phyloP scores from a whole-genome alignment of 2,797 vertebrate genomes.

The Peromyscus aztecus region DNA sequence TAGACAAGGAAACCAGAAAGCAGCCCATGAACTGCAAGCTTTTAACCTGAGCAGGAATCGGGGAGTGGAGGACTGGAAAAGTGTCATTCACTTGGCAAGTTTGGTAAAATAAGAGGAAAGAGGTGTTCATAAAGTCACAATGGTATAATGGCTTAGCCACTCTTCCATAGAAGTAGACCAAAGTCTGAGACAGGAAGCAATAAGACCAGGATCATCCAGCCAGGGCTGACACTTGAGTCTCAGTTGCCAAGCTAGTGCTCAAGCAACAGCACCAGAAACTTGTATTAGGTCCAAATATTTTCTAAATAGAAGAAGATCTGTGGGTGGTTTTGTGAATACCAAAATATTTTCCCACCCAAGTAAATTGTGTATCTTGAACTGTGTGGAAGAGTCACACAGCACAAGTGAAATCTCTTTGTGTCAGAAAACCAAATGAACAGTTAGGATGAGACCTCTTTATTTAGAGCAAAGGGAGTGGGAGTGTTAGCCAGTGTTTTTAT shows the following conservation, averaged over 20 bases:
- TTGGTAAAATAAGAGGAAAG: neutral
- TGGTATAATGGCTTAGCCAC: neutral
- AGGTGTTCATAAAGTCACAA: neutral
- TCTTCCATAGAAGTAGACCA: neutral
- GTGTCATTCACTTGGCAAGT: neutral
- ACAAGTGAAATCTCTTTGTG: conserved; percentile 41
- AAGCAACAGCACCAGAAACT: neutral
- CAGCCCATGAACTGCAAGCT: neutral
- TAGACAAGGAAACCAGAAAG: conserved; percentile 13
- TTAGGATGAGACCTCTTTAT: conserved; percentile 17
- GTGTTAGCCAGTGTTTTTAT: neutral
- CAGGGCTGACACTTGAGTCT: neutral
- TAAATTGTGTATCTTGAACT: conserved; percentile 68
- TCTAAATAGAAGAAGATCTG: conserved; percentile 64
- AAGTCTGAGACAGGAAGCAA: neutral
- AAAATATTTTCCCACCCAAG: conserved; percentile 69
- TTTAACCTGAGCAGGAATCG: neutral
- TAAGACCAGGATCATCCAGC: neutral
- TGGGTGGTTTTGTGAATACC: conserved; percentile 63
- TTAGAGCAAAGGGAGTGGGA: neutral
- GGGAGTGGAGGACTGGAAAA: neutral
- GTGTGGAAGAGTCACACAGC: neutral
- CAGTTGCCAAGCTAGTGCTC: neutral
- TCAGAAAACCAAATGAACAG: conserved; percentile 38
- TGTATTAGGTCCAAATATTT: conserved; percentile 55